These are phyloP conservation scores for Lepisosteus osseus DNA, from an alignment of 2,113 vertebrate genomes.

Conservation along the genomic window DNA sequence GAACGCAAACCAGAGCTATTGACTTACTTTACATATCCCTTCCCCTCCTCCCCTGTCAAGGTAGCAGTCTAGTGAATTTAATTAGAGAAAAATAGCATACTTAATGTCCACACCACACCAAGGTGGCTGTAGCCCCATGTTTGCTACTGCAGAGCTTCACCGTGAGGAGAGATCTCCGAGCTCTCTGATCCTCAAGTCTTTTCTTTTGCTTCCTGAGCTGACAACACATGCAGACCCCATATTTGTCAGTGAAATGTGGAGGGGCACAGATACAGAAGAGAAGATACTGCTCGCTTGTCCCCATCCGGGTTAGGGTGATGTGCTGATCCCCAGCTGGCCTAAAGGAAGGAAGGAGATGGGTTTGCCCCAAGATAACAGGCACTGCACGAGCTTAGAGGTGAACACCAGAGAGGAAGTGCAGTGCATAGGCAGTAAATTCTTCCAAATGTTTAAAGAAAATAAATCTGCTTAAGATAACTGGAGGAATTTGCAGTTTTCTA, in stretches of 20 bases:
- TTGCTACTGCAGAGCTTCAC: conserved; percentile 35
- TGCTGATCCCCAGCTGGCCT: neutral
- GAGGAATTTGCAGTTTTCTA: too few species aligned
- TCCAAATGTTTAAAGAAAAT: too few species aligned
- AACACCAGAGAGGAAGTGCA: too few species aligned
- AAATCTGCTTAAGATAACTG: too few species aligned
- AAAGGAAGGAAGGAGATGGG: neutral
- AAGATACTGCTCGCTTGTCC: neutral
- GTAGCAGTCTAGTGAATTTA: conserved; percentile 43
- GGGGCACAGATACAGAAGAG: neutral
- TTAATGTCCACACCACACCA: conserved; percentile 21
- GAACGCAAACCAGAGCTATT: conserved; percentile 36
- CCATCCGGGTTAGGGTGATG: neutral
- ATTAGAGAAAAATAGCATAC: conserved; percentile 48
- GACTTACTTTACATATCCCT: conserved; percentile 35
- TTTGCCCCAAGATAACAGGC: neutral
- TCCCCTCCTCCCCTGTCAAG: conserved; percentile 35
- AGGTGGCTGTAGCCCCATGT: conserved; percentile 31
- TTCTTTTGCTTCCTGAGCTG: conserved; percentile 25
- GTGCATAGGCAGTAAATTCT: too few species aligned
- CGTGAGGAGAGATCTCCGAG: conserved; percentile 35
- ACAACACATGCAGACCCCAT: conserved; percentile 47
- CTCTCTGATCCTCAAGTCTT: conserved; percentile 49
- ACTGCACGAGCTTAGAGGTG: neutral
- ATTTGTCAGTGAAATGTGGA: conserved; percentile 9